Evolutionary conservation across 2,113 vertebrate species (phyloP).

Genomic region (Parus major): DNA sequence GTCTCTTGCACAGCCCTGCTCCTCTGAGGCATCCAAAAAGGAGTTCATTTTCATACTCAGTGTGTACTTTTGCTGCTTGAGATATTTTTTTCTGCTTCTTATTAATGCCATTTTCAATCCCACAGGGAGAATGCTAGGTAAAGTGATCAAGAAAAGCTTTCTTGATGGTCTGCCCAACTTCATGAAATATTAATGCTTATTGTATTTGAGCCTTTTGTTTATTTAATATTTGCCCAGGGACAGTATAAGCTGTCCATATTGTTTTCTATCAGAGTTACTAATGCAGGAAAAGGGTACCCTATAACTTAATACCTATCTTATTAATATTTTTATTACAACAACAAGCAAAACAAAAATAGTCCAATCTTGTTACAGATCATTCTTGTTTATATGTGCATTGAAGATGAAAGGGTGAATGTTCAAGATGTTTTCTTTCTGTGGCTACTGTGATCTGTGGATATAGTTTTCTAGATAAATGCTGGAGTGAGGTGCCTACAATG

Average conservation of each 20-base stretch:
- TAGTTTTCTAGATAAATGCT: not conserved
- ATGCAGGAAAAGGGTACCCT: not conserved
- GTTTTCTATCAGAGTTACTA: constrained; percentile 54
- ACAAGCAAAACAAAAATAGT: not conserved
- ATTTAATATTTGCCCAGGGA: constrained; percentile 58
- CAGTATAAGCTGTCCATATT: constrained; percentile 42
- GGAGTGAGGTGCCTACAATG: not conserved
- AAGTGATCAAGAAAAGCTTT: constrained; percentile 63
- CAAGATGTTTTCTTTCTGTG: not conserved
- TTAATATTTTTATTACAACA: constrained; percentile 39
- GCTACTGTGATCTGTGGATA: not conserved
- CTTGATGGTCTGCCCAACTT: constrained; percentile 36
- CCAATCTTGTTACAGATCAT: not conserved
- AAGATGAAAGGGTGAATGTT: not conserved
- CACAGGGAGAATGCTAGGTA: constrained; percentile 34
- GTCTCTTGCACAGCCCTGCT: not conserved
- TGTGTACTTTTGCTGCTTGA: constrained; percentile 45
- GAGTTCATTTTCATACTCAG: not conserved
- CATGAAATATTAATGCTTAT: constrained; percentile 64
- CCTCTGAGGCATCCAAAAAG: constrained; percentile 24
- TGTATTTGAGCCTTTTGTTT: constrained; percentile 56
- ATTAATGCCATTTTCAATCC: constrained; percentile 31
- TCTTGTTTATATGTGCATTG: not conserved
- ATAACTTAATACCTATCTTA: not conserved
- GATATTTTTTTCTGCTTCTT: constrained; percentile 36